Evolutionary conservation across 2,797 vertebrate genomes (phyloP), one percentile per base, ranked within the genome.

Genomic region (Chaunax sp.): DNA sequence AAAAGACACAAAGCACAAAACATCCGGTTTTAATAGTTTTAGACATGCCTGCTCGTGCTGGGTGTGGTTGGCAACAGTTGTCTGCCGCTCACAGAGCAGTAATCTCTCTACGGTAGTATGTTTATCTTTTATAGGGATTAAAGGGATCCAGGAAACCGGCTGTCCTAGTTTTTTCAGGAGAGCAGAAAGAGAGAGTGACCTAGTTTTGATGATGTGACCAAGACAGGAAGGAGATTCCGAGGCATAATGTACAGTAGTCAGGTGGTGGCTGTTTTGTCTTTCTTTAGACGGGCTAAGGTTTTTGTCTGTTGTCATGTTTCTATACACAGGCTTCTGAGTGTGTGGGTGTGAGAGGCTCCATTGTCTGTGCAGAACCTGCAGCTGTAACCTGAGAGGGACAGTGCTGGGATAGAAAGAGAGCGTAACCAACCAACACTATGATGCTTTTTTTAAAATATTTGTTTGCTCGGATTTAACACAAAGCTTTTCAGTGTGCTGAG

Each of bases 91-190:
- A 55, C 79, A 77, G 79, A 72, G 69, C 75, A 47, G 44, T 44
- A 30, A 81, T 84, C 83, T 69, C 69, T 30, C 81, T 66, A 53
- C 59, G 66, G 75, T 87, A 87, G 87, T 79, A 86, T 90, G 83
- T 90, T 90, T 90, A 83, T 85, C 86, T 90, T 88, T 86, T 85
- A 76, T 63, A 76, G 77, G 88, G 91, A 90, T 90, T 90, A 89
- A 88, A 83, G 77, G 68, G 83, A 88, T 87, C 82, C 88, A 90
- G 89, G 88, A 90, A 90, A 87, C 85, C 76, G 55, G 56, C 76
- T 83, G 90, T 83, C 90, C 89, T 88, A 89, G 69, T 89, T 92
- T 75, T 75, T 7, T 58, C 58, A 58, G 28, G 12, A 14, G 73
- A 71, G 81, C 60, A 64, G 55, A 51, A 56, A 65, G 82, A 44